A percentile compares a stretch with the other conserved stretches of the same genome.
Conservation (phyloP, 2,113 vertebrate species). For the Danionella cerebrum region DNA sequence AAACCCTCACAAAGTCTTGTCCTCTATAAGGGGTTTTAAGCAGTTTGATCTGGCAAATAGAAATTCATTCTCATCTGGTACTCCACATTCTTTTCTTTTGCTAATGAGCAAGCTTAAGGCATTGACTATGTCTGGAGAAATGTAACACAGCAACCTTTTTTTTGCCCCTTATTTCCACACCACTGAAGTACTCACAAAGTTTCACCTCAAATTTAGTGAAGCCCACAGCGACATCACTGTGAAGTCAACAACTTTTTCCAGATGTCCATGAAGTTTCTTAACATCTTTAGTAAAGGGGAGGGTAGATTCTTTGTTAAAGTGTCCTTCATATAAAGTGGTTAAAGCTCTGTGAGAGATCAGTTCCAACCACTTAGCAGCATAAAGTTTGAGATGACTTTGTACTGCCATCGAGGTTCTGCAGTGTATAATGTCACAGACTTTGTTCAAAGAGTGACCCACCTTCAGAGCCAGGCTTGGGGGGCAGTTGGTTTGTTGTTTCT, state of each 20-base stretch:
- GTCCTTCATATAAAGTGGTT: not conserved
- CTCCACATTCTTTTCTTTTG: not conserved
- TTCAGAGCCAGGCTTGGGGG: slow-evolving; percentile 32
- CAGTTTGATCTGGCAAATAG: too few relatives aligned
- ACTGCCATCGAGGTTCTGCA: slow-evolving; percentile 24
- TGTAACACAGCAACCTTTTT: not conserved
- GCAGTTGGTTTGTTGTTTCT: not conserved
- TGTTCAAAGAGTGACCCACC: slow-evolving; percentile 25
- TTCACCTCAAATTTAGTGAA: slow-evolving; percentile 25
- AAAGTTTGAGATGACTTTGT: too few relatives aligned
- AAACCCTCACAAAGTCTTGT: too few relatives aligned
- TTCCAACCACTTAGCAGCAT: too few relatives aligned
- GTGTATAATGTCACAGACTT: slow-evolving; percentile 33
- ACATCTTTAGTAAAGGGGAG: slow-evolving; percentile 24
- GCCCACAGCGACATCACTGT: slow-evolving; percentile 25
- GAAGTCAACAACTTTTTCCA: not conserved
- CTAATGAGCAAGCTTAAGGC: not conserved
- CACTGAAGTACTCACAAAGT: slow-evolving; percentile 19
- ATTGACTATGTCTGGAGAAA: not conserved
- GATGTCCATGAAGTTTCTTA: not conserved
- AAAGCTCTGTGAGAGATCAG: too few relatives aligned
- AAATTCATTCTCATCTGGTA: not conserved
- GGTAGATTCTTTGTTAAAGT: not conserved
- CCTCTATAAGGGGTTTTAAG: too few relatives aligned
- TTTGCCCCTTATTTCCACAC: slow-evolving; percentile 24